phyloP scores from a whole-genome alignment of 2,888 invertebrate genomes.

The Antitype chi region DNA sequence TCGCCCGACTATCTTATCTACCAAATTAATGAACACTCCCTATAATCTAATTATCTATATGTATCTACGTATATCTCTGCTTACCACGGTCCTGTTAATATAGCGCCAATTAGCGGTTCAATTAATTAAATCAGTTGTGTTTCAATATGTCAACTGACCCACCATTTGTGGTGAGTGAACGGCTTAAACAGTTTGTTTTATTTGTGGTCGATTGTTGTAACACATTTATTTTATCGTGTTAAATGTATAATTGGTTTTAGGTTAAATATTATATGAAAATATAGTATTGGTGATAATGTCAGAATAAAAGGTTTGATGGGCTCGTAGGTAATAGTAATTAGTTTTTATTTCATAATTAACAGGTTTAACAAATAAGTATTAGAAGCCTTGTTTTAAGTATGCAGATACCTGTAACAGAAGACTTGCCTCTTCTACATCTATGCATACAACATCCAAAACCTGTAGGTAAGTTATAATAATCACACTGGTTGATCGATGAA shows the following conservation, averaged over 20 bases:
- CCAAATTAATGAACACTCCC: conserved; percentile 25
- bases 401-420: too few relatives aligned
- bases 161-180: conserved; percentile 3
- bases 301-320: too few relatives aligned
- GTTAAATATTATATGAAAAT: not conserved
- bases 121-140: conserved; percentile 39
- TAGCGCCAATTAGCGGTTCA: conserved; percentile 41
- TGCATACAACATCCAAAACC: too few relatives aligned
- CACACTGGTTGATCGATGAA: too few relatives aligned
- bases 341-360: too few relatives aligned
- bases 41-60: conserved; percentile 24
- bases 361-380: too few relatives aligned
- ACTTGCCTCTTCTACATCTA: too few relatives aligned
- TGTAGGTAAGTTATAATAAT: too few relatives aligned
- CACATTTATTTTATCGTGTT: not conserved
- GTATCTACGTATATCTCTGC: not conserved
- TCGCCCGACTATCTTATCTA: too few relatives aligned
- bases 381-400: too few relatives aligned
- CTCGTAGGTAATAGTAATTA: too few relatives aligned
- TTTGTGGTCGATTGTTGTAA: not conserved
- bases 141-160: conserved; percentile 23
- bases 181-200: not conserved
- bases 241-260: not conserved
- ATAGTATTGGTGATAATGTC: too few relatives aligned
- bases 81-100: conserved; percentile 12